phyloP scores from a whole-genome alignment of 1,140 invertebrate species.

The Atta texana region DNA sequence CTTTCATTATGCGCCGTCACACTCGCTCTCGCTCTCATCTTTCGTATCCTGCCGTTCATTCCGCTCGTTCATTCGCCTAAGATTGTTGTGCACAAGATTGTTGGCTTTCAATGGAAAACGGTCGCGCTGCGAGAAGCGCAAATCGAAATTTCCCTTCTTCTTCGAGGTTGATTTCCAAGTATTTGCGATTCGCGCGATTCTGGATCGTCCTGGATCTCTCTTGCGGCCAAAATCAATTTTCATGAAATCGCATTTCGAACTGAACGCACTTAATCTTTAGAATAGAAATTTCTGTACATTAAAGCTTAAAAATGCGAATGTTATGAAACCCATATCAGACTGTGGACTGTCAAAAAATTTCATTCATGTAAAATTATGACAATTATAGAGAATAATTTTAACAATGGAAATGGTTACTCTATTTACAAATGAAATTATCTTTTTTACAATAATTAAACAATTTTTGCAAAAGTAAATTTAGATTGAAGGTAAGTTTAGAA shows the following conservation, averaged over 20 bases:
- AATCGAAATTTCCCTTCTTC: not conserved
- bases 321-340: not conserved
- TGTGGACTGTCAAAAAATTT: too few species aligned
- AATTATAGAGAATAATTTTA: too few species aligned
- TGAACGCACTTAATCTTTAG: not conserved
- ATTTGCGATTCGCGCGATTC: conserved; percentile 20
- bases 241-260: not conserved
- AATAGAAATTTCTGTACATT: not conserved
- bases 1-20: conserved; percentile 28
- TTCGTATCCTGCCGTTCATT: conserved; percentile 18
- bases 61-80: not conserved
- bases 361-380: too few species aligned
- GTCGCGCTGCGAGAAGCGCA: not conserved
- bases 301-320: not conserved
- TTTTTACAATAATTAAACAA: too few species aligned
- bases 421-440: too few species aligned
- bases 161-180: not conserved
- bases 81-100: not conserved
- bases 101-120: not conserved
- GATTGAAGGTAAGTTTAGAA: too few species aligned
- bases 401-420: too few species aligned
- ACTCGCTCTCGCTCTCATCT: conserved; percentile 37
- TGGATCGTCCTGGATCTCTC: not conserved
- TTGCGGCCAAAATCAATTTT: conserved; percentile 9
- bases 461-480: too few species aligned